Evolutionary conservation across 2,888 invertebrate species (phyloP), one percentile per base, ranked within the genome.

Genomic region (Crematogaster levior): DNA sequence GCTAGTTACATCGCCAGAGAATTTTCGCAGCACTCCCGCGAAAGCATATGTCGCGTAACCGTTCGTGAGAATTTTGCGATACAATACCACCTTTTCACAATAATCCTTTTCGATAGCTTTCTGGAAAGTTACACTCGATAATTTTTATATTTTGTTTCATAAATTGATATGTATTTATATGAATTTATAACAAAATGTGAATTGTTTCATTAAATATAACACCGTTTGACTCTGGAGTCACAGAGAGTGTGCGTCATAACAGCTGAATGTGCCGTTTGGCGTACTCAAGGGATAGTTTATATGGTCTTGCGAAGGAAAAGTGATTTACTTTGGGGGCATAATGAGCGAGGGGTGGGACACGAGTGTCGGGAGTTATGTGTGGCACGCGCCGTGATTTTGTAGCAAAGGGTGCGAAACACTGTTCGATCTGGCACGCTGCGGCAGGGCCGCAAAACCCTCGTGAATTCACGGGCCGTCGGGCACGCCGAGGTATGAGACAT

Each of bases 381-480:
- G 86, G 84, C 86, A 86, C 85, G 86, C 85, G 86, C 43, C 79
- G 81, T 63, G 86, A 86, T 86, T 86, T 86, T 79, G 56, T 82
- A 81, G 73, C 80, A 79, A 85, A 81, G 86, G 86, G 83, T 85
- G 85, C 73, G 70, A 86, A 85, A 70, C 66, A 30, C 21, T 60
- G 43, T 24, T 68, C 81, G 53, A 73, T 73, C 66, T 51, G 58
- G 46, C 65, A 65, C 46, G 56, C 73, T 72, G 73, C n/a, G 72
- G 53, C 66, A 37, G 58, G 61, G 53, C 77, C 65, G 75, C 74
- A 75, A 77, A 65, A 48, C 74, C 74, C 74, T 56, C 53, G 82
- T 79, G 82, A 65, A 82, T 82, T 82, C 77, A 66, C 73, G 82
- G 77, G 27, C 79, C 72, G 73, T 63, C 60, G 79, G 48, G n/a